Percentiles rank a stretch among this genome's conserved stretches.
These are phyloP conservation scores for Lasioglossum vierecki DNA, from an alignment of 2,888 invertebrate genomes.

Conservation along the genomic window DNA sequence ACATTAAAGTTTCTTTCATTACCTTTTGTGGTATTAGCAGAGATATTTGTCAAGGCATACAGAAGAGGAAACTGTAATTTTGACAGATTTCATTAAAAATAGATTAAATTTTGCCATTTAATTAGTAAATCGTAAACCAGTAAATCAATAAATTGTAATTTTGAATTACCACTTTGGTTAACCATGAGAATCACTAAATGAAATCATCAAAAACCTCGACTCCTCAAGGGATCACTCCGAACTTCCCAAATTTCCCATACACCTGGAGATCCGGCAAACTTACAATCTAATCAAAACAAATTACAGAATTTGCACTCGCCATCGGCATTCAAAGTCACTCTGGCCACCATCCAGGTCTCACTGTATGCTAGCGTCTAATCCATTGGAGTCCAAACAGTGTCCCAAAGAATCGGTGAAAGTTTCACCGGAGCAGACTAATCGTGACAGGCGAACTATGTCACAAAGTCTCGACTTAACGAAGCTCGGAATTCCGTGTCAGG, in stretches of 20 bases:
- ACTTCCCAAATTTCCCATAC: not conserved
- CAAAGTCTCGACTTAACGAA: slow-evolving; percentile 61
- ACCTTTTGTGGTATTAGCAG: not conserved
- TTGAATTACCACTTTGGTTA: not conserved
- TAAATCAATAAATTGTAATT: not conserved
- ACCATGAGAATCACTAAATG: not conserved
- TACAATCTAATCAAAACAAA: not conserved
- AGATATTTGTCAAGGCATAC: not conserved
- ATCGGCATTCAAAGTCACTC: not conserved
- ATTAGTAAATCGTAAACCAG: too few relatives aligned
- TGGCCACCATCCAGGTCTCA: not conserved
- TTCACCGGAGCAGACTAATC: slow-evolving; percentile 38
- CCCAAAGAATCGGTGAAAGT: slow-evolving; percentile 57
- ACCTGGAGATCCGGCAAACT: not conserved
- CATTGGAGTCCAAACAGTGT: not conserved
- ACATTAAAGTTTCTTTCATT: not conserved
- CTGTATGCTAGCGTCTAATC: not conserved
- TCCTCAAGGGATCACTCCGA: not conserved
- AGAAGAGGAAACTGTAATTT: not conserved
- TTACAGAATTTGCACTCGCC: not conserved
- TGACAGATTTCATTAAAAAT: too few relatives aligned
- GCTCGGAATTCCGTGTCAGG: slow-evolving; percentile 47
- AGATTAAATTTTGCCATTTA: too few relatives aligned
- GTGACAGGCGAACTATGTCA: slow-evolving; percentile 21
- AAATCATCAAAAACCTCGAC: not conserved